Evolutionary conservation across 1,140 invertebrate genomes (phyloP).

Genomic region (Bombus confusus): DNA sequence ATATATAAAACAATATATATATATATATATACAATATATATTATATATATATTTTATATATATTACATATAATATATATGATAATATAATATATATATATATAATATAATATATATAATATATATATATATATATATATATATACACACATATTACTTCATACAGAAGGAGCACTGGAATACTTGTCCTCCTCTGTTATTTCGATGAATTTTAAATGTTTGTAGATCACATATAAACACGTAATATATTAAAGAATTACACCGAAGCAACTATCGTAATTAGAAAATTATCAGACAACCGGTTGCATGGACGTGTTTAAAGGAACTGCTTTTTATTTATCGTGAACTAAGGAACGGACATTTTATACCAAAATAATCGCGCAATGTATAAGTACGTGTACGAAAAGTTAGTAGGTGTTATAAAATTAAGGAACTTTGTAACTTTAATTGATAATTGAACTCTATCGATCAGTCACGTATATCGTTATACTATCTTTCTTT

Average conservation of each 20-base stretch:
- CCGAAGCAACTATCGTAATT: constrained; percentile 50
- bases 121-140: constrained; percentile 65
- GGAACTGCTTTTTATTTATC: constrained; percentile 59
- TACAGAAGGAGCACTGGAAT: constrained; percentile 37
- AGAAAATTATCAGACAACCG: constrained; percentile 38
- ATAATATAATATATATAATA: constrained; percentile 55
- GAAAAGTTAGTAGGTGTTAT: constrained; percentile 51
- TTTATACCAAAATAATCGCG: constrained; percentile 73
- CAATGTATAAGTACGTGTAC: constrained; percentile 58
- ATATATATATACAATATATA: constrained; percentile 49
- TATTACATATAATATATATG: constrained; percentile 49
- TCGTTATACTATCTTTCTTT: background rate
- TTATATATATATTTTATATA: constrained; percentile 50
- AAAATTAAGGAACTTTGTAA: constrained; percentile 49
- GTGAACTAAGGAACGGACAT: constrained; percentile 61
- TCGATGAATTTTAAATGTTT: constrained; percentile 73
- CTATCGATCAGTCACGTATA: constrained; percentile 20
- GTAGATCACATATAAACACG: constrained; percentile 69
- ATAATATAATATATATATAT: constrained; percentile 68
- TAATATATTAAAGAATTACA: constrained; percentile 53
- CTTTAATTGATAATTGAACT: constrained; percentile 40
- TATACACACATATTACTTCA: constrained; percentile 68
- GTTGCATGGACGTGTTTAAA: constrained; percentile 43
- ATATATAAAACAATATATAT: constrained; percentile 63
- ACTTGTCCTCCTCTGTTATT: constrained; percentile 65